Evolutionary conservation across 2,888 invertebrate genomes (phyloP).

Genomic region (Hemaris fuciformis): DNA sequence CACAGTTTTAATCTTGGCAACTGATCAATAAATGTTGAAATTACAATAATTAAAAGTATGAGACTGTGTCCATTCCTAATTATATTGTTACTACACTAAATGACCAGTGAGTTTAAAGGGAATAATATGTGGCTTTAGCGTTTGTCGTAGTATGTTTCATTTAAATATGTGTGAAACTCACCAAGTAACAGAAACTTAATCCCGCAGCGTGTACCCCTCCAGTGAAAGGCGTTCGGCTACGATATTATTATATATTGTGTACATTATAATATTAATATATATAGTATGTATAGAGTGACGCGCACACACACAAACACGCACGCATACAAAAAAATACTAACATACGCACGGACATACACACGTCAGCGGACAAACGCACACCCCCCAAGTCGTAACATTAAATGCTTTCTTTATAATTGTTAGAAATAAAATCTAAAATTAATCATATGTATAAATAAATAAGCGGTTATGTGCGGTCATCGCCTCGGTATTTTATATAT

Average conservation of each 20-base stretch:
- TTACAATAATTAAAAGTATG: neutral
- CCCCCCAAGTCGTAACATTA: slow-evolving; percentile 58
- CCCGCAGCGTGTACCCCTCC: slow-evolving; percentile 51
- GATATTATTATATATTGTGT: slow-evolving; percentile 33
- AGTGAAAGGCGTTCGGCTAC: slow-evolving; percentile 46
- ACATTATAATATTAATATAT: slow-evolving; percentile 38
- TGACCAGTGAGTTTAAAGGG: neutral
- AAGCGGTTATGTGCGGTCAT: slow-evolving; percentile 6
- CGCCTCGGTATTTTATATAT: neutral
- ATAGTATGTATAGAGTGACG: slow-evolving; percentile 21
- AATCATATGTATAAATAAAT: slow-evolving; percentile 13
- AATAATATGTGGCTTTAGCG: too few species aligned
- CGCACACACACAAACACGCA: slow-evolving; percentile 14
- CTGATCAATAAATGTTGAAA: neutral
- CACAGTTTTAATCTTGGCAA: neutral
- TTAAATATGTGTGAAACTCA: slow-evolving; percentile 43
- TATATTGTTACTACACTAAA: neutral
- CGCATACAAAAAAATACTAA: slow-evolving; percentile 11
- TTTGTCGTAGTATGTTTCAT: too few species aligned
- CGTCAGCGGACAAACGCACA: slow-evolving; percentile 23
- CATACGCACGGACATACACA: slow-evolving; percentile 1
- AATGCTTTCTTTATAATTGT: slow-evolving; percentile 53
- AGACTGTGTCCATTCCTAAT: neutral
- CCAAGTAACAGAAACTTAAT: slow-evolving; percentile 63
- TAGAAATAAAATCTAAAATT: slow-evolving; percentile 14